A percentile compares a stretch with the other conserved stretches of the same genome.
Evolutionary conservation across 2,113 vertebrate genomes (phyloP).

Genomic region (Jacana jacana): DNA sequence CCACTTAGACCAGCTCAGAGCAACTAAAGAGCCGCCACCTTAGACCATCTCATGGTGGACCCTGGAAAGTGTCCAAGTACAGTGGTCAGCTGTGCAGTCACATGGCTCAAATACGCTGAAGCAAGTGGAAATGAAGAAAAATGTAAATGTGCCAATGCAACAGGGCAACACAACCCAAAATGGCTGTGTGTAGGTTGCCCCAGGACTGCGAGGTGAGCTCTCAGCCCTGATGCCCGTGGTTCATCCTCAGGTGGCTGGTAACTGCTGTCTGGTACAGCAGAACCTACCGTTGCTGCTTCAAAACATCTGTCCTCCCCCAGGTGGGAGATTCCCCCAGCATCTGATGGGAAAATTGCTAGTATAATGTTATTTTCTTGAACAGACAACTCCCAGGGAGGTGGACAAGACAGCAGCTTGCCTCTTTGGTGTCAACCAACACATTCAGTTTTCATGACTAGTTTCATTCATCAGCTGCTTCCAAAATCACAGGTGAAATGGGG

Average conservation of each 20-base stretch:
- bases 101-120: not conserved
- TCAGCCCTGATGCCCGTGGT: not conserved
- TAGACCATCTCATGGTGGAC: not conserved
- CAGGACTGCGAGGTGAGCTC: not conserved
- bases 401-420: not conserved
- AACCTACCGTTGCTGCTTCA: not conserved
- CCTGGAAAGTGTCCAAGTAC: too few species aligned
- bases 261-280: not conserved
- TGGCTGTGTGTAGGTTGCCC: too few species aligned
- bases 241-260: not conserved
- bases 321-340: not conserved
- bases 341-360: not conserved
- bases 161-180: accelerated
- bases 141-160: not conserved
- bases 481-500: not conserved
- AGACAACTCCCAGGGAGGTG: not conserved
- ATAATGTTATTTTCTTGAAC: not conserved
- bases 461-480: too few species aligned
- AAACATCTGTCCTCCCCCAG: not conserved
- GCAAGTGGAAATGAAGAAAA: not conserved
- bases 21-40: not conserved
- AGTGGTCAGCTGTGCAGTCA: not conserved
- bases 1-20: not conserved
- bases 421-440: not conserved
- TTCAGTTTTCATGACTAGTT: not conserved